These are phyloP conservation scores for Caenorhabditis briggsae DNA, from an alignment of 1,140 invertebrate species.

Conservation along the genomic window DNA sequence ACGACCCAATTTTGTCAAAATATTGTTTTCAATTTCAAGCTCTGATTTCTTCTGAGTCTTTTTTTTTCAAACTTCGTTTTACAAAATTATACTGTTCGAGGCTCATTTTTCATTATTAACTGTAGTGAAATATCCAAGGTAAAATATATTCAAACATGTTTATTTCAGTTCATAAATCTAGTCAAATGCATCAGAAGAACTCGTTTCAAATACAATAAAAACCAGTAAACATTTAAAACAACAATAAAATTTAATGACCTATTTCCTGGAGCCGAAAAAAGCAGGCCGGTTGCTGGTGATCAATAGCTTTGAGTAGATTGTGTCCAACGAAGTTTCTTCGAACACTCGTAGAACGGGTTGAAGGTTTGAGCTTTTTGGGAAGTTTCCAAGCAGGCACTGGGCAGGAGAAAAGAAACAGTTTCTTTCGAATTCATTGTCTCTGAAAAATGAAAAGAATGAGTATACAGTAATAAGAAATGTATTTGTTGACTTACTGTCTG, in stretches of 20 bases:
- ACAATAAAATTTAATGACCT: background rate
- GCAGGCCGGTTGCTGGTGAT: background rate
- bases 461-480: background rate
- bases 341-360: background rate
- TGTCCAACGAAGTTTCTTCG: background rate
- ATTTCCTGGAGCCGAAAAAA: slow-evolving; percentile 26
- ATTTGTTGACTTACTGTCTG: background rate
- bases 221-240: background rate
- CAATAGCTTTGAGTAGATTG: background rate
- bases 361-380: background rate
- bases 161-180: too few species aligned
- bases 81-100: too few species aligned
- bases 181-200: background rate
- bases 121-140: too few species aligned
- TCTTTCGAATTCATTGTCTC: background rate
- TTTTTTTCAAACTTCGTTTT: too few species aligned
- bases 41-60: too few species aligned
- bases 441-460: background rate
- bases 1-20: too few species aligned
- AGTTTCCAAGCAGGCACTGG: slow-evolving; percentile 1
- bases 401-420: slow-evolving; percentile 36
- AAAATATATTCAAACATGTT: too few species aligned
- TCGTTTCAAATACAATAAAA: background rate
- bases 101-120: too few species aligned
- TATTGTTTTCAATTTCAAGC: too few species aligned